Percentiles rank a stretch among this genome's conserved stretches.
Evolutionary conservation across 2,113 vertebrate genomes (phyloP).

Genomic region (Clarias magur): DNA sequence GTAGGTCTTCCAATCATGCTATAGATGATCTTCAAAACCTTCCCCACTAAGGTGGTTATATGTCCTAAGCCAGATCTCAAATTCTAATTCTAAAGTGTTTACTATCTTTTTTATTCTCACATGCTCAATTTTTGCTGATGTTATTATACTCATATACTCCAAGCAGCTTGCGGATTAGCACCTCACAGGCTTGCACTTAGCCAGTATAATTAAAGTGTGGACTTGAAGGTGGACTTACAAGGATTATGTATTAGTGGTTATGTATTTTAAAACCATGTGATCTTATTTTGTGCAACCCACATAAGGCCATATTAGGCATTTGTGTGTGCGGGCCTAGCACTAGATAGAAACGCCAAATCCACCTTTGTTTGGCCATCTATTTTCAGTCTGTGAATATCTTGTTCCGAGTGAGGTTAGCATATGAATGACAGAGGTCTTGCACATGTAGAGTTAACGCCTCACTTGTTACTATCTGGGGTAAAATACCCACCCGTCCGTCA

Average conservation of each 20-base stretch:
- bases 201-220: background rate
- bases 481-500: conserved; percentile 70
- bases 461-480: conserved; percentile 70
- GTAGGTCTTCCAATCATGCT: too few relatives aligned
- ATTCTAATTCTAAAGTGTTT: background rate
- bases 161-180: background rate
- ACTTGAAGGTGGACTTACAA: background rate
- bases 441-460: conserved; percentile 63
- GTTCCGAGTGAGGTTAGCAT: conserved; percentile 62
- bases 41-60: background rate
- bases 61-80: background rate
- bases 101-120: background rate
- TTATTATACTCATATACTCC: background rate
- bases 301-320: conserved; percentile 13
- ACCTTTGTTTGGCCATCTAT: conserved; percentile 36
- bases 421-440: conserved; percentile 73
- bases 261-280: background rate
- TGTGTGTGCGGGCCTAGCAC: conserved; percentile 18
- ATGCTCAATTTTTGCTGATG: background rate
- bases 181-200: background rate
- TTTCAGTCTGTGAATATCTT: conserved; percentile 62
- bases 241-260: background rate
- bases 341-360: conserved; percentile 26
- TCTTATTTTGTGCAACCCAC: background rate
- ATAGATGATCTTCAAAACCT: background rate